A percentile compares a stretch with the other conserved stretches of the same genome.
These are phyloP conservation scores for Panzeria rudis DNA, from an alignment of 2,888 invertebrate species.

Conservation along the genomic window DNA sequence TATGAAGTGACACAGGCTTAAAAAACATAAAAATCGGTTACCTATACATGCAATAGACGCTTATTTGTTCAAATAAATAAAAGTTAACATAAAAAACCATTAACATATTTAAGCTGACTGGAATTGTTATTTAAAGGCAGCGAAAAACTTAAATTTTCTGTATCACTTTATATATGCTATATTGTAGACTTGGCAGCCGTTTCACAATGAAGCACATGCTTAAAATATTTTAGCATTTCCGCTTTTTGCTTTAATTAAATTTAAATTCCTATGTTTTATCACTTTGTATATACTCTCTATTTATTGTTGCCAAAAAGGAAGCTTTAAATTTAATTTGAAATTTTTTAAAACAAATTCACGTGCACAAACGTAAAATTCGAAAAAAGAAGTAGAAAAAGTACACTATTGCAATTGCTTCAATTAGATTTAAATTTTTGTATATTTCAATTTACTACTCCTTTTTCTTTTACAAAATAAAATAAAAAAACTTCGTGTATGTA, in stretches of 20 bases:
- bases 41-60: background rate
- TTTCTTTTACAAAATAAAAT: background rate
- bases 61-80: background rate
- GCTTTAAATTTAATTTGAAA: slow-evolving; percentile 14
- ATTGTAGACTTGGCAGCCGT: slow-evolving; percentile 13
- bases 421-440: slow-evolving; percentile 41
- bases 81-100: background rate
- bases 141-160: background rate
- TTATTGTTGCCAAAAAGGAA: slow-evolving; percentile 9
- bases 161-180: slow-evolving; percentile 11
- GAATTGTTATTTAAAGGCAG: no score
- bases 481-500: slow-evolving; percentile 54
- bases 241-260: slow-evolving; percentile 30
- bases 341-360: slow-evolving; percentile 9
- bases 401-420: slow-evolving; percentile 39
- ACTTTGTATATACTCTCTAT: slow-evolving; percentile 4
- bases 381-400: slow-evolving; percentile 18
- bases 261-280: slow-evolving; percentile 16
- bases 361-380: slow-evolving; percentile 14
- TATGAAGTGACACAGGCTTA: background rate
- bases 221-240: slow-evolving; percentile 15
- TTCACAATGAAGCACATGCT: background rate
- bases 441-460: slow-evolving; percentile 27
- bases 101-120: no score
- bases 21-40: background rate